Evolutionary conservation across 2,797 vertebrate genomes (phyloP), one percentile per base, ranked within the genome.

Genomic region (Ambastaia sidthimunki): DNA sequence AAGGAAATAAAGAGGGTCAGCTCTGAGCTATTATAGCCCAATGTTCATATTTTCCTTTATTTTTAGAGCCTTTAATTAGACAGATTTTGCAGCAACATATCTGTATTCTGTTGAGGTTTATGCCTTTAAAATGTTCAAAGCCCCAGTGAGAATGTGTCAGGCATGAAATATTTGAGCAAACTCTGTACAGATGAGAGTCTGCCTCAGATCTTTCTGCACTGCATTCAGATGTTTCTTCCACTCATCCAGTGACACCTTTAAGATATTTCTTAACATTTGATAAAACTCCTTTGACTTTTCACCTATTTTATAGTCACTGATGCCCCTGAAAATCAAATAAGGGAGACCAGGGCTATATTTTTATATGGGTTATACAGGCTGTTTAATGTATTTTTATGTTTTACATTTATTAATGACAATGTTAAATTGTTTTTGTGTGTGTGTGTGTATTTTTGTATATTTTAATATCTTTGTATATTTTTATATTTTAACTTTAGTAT

Each of bases 131-230:
- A 37, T 19, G 18, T 65, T 65, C 31, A 65, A 65, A 37, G 62
- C 62, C 62, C 62, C 3, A n/a, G 31, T 65, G 62, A 65, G 62
- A 65, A 65, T 41, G 31, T 65, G 62, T 65, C 62, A 65, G 18
- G 18, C 31, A 65, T 65, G 19, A 65, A 19, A 41, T 65, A 65
- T 65, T 19, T 37, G 31, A 65, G 62, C 3, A 3, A 11, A 18
- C 18, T 65, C 31, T 34, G 62, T 37, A 65, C 11, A 4, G 31
- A 65, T 65, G 62, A 65, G 34, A 18, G 16, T 62, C 5, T 23
- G 12, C 59, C 18, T 65, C 28, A 65, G n/a, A 37, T 16, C 37
- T 65, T 63, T 41, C 62, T 65, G 34, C 18, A 65, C 31, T 19
- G 37, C 31, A 19, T 65, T 41, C 3, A 65, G 37, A 37, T 41